Percentiles rank a stretch among this genome's conserved stretches.
Conservation (phyloP, 2,888 invertebrate species). For the Baccha elongata region DNA sequence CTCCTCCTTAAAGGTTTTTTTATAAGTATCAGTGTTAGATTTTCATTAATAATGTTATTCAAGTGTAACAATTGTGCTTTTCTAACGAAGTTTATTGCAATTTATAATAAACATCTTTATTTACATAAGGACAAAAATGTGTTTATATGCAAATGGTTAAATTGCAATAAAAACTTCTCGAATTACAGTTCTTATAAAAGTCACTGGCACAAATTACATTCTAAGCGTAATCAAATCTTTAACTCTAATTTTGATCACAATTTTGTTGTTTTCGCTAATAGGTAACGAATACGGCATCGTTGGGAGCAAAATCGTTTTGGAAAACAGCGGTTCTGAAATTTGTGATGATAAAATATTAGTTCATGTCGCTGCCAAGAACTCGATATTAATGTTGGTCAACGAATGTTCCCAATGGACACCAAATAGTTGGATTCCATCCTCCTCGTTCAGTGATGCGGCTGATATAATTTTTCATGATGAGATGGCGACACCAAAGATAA, state of each 20-base stretch:
- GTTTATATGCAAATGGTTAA: background rate
- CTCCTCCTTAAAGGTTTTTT: background rate
- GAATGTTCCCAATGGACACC: conserved; percentile 9
- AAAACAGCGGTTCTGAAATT: conserved; percentile 11
- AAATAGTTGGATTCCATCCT: background rate
- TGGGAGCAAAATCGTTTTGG: conserved; percentile 2
- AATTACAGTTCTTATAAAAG: conserved; percentile 27
- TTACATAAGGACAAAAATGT: background rate
- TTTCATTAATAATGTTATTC: conserved; percentile 2
- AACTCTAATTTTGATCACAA: no score
- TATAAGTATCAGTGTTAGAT: conserved; percentile 5
- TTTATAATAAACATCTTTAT: background rate
- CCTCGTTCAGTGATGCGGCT: conserved; percentile 12
- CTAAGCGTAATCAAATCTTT: background rate
- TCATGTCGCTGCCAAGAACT: background rate
- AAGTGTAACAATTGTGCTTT: background rate
- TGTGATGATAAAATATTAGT: conserved; percentile 5
- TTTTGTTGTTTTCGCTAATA: conserved; percentile 7
- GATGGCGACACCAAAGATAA: background rate
- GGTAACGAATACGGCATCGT: conserved; percentile 11
- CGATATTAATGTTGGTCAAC: conserved; percentile 4
- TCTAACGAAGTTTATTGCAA: background rate
- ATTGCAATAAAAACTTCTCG: conserved; percentile 1
- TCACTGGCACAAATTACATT: conserved; percentile 16
- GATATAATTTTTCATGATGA: background rate